A percentile compares a stretch with the other conserved stretches of the same genome.
Evolutionary conservation across 1,140 invertebrate species (phyloP).

Genomic region (Chionoecetes opilio): DNA sequence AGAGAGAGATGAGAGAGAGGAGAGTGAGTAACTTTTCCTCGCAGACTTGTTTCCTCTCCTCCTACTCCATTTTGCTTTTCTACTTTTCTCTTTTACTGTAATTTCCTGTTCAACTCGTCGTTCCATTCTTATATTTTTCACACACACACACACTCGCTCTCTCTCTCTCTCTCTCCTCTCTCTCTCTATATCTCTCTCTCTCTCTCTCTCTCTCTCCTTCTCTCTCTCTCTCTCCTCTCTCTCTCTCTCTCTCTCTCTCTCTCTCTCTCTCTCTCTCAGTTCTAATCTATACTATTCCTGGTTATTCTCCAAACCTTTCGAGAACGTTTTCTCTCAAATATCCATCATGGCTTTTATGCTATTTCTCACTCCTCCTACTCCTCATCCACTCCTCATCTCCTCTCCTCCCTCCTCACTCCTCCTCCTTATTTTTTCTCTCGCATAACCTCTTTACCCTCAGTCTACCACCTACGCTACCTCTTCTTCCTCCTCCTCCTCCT

Average conservation of each 20-base stretch:
- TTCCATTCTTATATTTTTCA: not conserved
- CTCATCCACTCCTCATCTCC: not conserved
- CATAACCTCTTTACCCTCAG: too few species aligned
- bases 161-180: not conserved
- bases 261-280: not conserved
- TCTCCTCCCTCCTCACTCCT: not conserved
- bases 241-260: not conserved
- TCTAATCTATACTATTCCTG: too few species aligned
- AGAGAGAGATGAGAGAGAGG: conserved; percentile 53
- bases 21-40: not conserved
- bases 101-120: not conserved
- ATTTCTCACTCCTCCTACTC: too few species aligned
- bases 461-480: too few species aligned
- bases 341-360: not conserved
- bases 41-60: not conserved
- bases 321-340: not conserved
- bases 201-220: too few species aligned
- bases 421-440: not conserved
- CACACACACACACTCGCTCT: not conserved
- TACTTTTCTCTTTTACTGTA: not conserved
- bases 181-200: too few species aligned
- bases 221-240: too few species aligned
- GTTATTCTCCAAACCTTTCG: too few species aligned
- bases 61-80: not conserved
- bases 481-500: too few species aligned